Base-by-base conservation (phyloP, 2,797 vertebrate genomes). In the Melanotaenia boesemani region DNA sequence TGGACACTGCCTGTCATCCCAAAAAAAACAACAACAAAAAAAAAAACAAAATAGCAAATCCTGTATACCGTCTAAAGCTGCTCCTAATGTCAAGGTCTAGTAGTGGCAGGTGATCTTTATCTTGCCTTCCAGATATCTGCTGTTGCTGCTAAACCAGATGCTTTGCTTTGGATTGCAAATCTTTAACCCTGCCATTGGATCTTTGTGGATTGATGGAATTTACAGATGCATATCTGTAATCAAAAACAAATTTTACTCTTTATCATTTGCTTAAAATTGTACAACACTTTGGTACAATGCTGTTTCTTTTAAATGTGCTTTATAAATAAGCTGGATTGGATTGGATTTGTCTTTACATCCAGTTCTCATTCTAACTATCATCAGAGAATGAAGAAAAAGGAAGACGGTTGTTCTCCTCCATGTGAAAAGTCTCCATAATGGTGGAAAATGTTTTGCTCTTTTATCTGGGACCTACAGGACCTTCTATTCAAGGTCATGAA, bases 401-500 rank as follows among this genome's bases (percentile, higher is more conserved):
- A 37, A 13, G 41, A 4, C 36, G 16, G n/a, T 24, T n/a, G 26
- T 30, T 15, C 24, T 56, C 12, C 26, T 55, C 12, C 52, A 30
- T 30, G 15, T 28, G 6, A 54, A 22, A 30, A 56, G 54, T 16
- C 22, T 56, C 6, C 24, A 56, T 26, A 60, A 70, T 37, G 44
- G 22, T 24, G 18, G 22, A 60, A 63, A 11, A 58, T n/a, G 8
- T 58, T 72, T 70, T 58, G 15, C 34, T 63, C 16, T 52, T 70
- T 39, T 22, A 67, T 57, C 28, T 37, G 4, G n/a, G 26, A 50
- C 59, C 34, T 22, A n/a, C 39, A 67, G 13, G 46, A 57, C 6
- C 18, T 36, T 71, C 18, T 15, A 16, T 70, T 72, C 28, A 60
- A 30, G 24, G 46, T 68, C 22, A n/a, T 30, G 4, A 18, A 26